Evolutionary conservation across 2,113 vertebrate genomes (phyloP), one percentile per base, ranked within the genome.

Genomic region (Prunella himalayana): DNA sequence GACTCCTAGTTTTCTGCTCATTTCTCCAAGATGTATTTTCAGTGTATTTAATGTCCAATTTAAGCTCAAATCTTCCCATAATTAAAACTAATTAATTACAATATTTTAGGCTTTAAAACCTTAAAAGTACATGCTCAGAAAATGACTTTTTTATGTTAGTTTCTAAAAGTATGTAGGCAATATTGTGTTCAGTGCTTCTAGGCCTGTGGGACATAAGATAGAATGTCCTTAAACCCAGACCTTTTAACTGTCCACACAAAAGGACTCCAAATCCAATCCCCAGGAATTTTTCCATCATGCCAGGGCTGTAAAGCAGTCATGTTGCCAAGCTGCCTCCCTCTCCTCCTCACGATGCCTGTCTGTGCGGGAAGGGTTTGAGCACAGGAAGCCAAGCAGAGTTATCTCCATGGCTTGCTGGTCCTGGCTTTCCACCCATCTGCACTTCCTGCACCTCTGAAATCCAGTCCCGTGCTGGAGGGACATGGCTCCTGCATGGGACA

Each of bases 281-380:
- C 47, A 63, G 65, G 42, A 84, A 63, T 61, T 87, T 30, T 30
- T 75, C 16, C 24, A 57, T 47, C 31, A 10, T 31, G 22, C n/a
- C n/a, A 47, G 24, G 16, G 45, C n/a, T 9, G 7, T 44, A 53
- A 72, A 41, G 27, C 45, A 57, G 59, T 35, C 0, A 0, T 18
- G 15, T 44, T 53, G 47, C 45, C 27, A 39, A 65, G 44, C 9
- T 50, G 45, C 8, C 17, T 31, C 11, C 8, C 15, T 63, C 39
- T 88, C 37, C 41, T 68, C 15, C 39, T 30, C 6, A 4, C 15
- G 33, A 0, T 1, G 8, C 56, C 30, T 25, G 27, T 13, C 53
- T 60, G 9, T 6, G 21, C n/a, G 23, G 18, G 39, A 76, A 63
- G 12, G 51, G 12, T 60, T 84, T 35, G 28, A 79, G 33, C 39